phyloP scores from a whole-genome alignment of 2,797 vertebrate species.

The Crocodylus rhombifer region DNA sequence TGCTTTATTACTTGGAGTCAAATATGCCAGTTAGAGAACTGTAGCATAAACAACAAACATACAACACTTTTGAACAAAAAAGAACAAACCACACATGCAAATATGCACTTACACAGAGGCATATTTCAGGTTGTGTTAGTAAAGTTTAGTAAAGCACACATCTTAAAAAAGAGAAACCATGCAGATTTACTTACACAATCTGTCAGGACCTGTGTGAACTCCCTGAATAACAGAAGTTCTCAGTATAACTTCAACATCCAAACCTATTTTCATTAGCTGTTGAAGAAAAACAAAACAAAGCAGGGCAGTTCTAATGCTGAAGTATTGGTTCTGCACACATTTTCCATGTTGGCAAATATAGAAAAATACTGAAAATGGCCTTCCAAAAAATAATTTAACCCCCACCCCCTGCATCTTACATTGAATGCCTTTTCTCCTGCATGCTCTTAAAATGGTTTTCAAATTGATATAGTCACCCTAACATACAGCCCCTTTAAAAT shows the following conservation, averaged over 20 bases:
- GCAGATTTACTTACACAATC: slow-evolving; percentile 73
- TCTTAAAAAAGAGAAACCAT: neutral
- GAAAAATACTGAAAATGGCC: neutral
- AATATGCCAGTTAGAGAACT: too few species aligned
- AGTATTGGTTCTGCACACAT: neutral
- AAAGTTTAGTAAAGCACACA: neutral
- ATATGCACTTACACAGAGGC: neutral
- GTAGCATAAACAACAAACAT: neutral
- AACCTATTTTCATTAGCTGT: slow-evolving; percentile 81
- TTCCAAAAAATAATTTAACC: too few species aligned
- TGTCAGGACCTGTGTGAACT: slow-evolving; percentile 78
- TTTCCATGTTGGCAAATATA: neutral
- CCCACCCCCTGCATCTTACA: neutral
- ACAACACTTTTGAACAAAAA: neutral
- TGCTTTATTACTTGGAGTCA: neutral
- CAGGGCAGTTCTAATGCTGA: neutral
- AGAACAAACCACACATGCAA: neutral
- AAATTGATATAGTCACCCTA: neutral
- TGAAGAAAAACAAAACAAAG: neutral
- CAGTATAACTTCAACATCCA: slow-evolving; percentile 84
- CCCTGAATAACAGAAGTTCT: slow-evolving; percentile 84
- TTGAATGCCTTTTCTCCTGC: neutral
- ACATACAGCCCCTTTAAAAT: rapidly evolving
- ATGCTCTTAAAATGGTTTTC: neutral
- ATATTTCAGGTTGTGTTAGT: neutral